Evolutionary conservation across 2,888 invertebrate species (phyloP), one percentile per base, ranked within the genome.

Genomic region (Ganaspis brasiliensis): DNA sequence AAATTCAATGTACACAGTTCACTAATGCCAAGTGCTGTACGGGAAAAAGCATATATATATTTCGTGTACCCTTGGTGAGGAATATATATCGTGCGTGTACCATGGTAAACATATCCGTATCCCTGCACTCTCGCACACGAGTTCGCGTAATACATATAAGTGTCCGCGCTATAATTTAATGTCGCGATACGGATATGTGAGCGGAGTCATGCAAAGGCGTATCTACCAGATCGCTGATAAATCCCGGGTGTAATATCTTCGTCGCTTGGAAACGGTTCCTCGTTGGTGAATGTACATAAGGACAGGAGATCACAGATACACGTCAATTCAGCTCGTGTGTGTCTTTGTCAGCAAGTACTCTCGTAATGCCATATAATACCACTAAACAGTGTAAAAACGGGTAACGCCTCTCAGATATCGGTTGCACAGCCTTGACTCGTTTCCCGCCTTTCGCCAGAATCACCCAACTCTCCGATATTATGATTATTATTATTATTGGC

Each of bases 121-220:
- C 63, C 24, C 19, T 67, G 21, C 45, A 67, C 40, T 67, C 63
- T 67, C 45, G 56, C 56, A 21, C 40, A 67, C 63, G 19, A 21
- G 40, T 21, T 9, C 16, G 14, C 37, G 2, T 67, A 67, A 40
- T 40, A 45, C n/a, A 67, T 40, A 45, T 24, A 67, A 67, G 63
- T 67, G 40, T 45, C 37, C 40, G 24, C 14, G 24, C 63, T 67
- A 67, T 67, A 67, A 67, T 67, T 67, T 67, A 67, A 67, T 67
- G 63, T 67, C 63, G 63, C 63, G 63, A 67, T 67, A 40, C 63
- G 24, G 63, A 67, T 67, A 63, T 63, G n/a, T 14, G 21, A 14
- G 45, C 63, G 45, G 37, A 67, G 63, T 67, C 63, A 67, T 67
- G 45, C 40, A 67, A 40, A 67, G 63, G 63, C 45, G 63, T 67